A percentile compares a stretch with the other conserved stretches of the same genome.
These are phyloP conservation scores for Athalia rosae DNA, from an alignment of 2,888 invertebrate species.

Conservation along the genomic window DNA sequence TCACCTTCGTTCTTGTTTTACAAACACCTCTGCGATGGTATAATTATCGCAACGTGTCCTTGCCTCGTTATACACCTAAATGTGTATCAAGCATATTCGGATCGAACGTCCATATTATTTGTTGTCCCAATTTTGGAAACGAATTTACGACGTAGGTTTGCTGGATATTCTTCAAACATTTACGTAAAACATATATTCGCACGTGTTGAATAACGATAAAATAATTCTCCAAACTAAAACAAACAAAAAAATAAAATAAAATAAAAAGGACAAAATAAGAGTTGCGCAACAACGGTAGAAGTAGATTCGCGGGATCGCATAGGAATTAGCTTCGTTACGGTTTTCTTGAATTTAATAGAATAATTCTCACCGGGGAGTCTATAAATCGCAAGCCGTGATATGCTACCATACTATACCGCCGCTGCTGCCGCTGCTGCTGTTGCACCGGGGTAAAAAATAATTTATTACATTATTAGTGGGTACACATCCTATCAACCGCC, in stretches of 20 bases:
- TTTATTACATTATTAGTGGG: slow-evolving; percentile 30
- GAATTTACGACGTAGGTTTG: background rate
- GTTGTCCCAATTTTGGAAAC: background rate
- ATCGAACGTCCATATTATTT: background rate
- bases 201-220: too few species aligned
- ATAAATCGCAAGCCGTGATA: slow-evolving; percentile 28
- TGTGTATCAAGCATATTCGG: background rate
- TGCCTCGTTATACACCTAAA: background rate
- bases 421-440: too few species aligned
- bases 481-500: slow-evolving; percentile 18
- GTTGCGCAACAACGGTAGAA: slow-evolving; percentile 16
- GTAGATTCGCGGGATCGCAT: slow-evolving; percentile 23
- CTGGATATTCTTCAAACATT: background rate
- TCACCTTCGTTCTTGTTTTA: background rate
- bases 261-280: background rate
- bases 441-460: slow-evolving; percentile 2
- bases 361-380: slow-evolving; percentile 48
- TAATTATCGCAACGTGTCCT: background rate
- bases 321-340: slow-evolving; percentile 25
- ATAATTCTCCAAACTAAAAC: background rate
- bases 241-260: background rate
- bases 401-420: background rate
- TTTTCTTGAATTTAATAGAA: slow-evolving; percentile 25
- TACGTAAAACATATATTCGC: slow-evolving; percentile 1
- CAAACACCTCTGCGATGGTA: background rate